Evolutionary conservation across 2,113 vertebrate species (phyloP).

Genomic region (Notothenia coriiceps): DNA sequence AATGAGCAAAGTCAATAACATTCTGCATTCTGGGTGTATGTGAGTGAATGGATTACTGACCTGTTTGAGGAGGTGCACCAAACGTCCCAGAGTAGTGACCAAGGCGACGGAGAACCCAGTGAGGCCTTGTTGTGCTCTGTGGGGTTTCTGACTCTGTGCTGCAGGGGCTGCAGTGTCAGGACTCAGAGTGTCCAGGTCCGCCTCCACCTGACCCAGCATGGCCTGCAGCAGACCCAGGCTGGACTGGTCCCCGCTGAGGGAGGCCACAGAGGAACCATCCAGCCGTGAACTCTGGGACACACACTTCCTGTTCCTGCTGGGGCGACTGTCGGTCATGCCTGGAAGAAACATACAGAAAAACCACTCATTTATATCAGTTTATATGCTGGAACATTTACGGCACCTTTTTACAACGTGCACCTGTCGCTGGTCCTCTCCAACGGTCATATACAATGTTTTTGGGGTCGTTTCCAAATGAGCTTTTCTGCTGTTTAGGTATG

Average conservation of each 20-base stretch:
- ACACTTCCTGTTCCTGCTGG: constrained; percentile 55
- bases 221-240: constrained; percentile 87
- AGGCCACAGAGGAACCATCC: constrained; percentile 70
- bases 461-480: too few relatives aligned
- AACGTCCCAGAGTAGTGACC: constrained; percentile 87
- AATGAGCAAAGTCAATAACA: background rate
- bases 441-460: too few relatives aligned
- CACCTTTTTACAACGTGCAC: too few relatives aligned
- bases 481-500: too few relatives aligned
- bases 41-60: constrained; percentile 65
- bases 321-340: constrained; percentile 49
- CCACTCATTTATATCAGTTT: background rate
- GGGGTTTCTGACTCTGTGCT: constrained; percentile 40
- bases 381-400: too few relatives aligned
- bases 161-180: constrained; percentile 50
- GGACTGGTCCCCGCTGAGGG: constrained; percentile 74
- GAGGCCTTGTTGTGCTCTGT: constrained; percentile 82
- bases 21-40: background rate
- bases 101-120: constrained; percentile 91
- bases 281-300: constrained; percentile 51
- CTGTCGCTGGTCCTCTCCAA: too few relatives aligned
- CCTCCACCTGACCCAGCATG: constrained; percentile 90
- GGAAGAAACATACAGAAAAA: constrained; percentile 24
- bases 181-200: constrained; percentile 87
- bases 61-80: constrained; percentile 89